Percentiles rank a stretch among this genome's conserved stretches.
phyloP scores from a whole-genome alignment of 2,113 vertebrate species.

The Edolisoma coerulescens region DNA sequence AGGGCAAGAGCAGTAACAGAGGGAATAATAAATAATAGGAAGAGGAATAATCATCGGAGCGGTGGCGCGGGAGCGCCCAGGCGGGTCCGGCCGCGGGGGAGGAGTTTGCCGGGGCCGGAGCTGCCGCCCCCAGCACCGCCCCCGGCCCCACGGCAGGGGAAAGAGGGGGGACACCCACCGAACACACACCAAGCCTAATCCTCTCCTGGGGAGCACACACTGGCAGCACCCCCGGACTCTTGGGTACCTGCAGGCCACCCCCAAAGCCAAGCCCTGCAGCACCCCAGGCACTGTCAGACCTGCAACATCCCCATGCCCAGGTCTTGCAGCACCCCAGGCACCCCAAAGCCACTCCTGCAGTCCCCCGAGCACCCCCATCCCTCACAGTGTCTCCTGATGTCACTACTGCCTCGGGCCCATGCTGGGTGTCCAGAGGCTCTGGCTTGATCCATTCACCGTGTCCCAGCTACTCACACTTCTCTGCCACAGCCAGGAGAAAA shows the following conservation, averaged over 20 bases:
- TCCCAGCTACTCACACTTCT: background rate
- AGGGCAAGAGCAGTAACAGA: background rate
- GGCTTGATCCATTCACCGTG: background rate
- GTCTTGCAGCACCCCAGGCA: background rate
- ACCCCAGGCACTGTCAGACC: background rate
- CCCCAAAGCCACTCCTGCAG: background rate
- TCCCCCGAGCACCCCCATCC: background rate
- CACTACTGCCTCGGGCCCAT: rapidly evolving
- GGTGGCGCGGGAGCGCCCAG: background rate
- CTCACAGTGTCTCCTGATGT: background rate
- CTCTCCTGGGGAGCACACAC: background rate
- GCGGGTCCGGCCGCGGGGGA: background rate
- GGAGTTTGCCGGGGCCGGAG: background rate
- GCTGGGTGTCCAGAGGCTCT: background rate
- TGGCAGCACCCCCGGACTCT: background rate
- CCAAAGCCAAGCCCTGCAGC: background rate
- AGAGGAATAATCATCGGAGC: background rate
- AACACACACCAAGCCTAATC: background rate
- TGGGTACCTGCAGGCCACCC: background rate
- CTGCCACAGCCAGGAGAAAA: background rate
- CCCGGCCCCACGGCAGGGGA: background rate
- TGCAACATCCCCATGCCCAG: background rate
- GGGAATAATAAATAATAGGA: background rate
- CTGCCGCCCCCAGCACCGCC: background rate
- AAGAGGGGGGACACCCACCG: background rate